Evolutionary conservation across 2,888 invertebrate genomes (phyloP), one percentile per base, ranked within the genome.

Genomic region (Drosophila gaucha): DNA sequence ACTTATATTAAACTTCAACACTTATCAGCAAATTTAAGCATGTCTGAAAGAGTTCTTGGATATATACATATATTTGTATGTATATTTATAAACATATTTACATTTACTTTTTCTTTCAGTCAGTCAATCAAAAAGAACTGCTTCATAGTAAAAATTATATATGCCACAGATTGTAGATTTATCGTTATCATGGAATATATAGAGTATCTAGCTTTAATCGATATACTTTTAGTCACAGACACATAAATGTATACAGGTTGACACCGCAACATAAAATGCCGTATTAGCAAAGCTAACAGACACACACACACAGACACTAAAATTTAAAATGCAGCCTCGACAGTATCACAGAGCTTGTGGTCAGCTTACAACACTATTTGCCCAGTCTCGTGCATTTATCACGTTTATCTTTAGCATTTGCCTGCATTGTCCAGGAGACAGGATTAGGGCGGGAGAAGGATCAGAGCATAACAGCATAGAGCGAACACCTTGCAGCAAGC

Each of bases 301-400:
- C 20, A 44, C 33, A 24, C 30, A 39, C 8, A 30, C 22, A 41
- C 30, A 14, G 8, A 38, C 6, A 6, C 10, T 12, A 9, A 22
- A 22, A 51, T 14, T 33, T 56, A 31, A 52, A 44, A 51, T 44
- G 43, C 58, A 74, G 59, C 55, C 44, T 56, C 59, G 58, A 41
- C 52, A 78, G 54, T 60, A 62, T 54, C 39, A 44, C 51, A 68
- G 49, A 74, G 75, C 72, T 86, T 86, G 80, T 43, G 80, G 87
- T 84, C 87, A 80, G 80, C 80, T 82, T 82, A 86, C 78, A 84
- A 59, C 85, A 69, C 75, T 84, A 67, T 80, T 85, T 80, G 82
- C 71, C 69, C 85, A 72, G 65, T 74, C 67, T 68, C 65, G 67
- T 58, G 72, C 87, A 85, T 82, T 80, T 82, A 82, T 82, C 87